Conservation (phyloP, 2,113 vertebrate species). For the Hemicordylus capensis region DNA sequence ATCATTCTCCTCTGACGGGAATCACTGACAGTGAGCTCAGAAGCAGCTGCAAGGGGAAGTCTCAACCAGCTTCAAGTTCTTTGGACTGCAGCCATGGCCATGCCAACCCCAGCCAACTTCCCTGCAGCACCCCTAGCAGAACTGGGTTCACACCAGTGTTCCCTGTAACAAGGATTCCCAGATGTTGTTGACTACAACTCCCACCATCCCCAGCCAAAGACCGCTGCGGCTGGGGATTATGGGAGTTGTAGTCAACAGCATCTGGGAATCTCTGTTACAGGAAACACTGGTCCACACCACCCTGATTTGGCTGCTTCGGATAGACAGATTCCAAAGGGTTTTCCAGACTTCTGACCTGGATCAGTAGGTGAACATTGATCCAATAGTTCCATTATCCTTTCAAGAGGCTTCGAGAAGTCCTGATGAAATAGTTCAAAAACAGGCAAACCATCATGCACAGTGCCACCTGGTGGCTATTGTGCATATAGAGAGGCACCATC, state of each 20-base stretch:
- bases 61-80: background rate
- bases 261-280: too few relatives aligned
- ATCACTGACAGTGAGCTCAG: background rate
- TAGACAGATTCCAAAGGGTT: background rate
- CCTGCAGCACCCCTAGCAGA: too few relatives aligned
- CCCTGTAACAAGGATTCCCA: too few relatives aligned
- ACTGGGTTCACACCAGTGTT: too few relatives aligned
- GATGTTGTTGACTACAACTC: too few relatives aligned
- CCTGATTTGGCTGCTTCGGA: background rate
- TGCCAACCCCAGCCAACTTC: background rate
- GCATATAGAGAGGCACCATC: background rate
- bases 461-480: constrained; percentile 1
- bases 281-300: too few relatives aligned
- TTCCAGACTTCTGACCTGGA: background rate
- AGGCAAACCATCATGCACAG: background rate
- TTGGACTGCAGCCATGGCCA: background rate
- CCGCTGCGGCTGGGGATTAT: too few relatives aligned
- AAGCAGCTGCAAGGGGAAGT: background rate
- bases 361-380: background rate
- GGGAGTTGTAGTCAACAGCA: too few relatives aligned
- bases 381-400: background rate
- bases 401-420: background rate
- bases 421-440: background rate
- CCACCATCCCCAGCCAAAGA: too few relatives aligned
- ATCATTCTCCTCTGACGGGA: background rate